Percentiles rank a stretch among this genome's conserved stretches.
phyloP scores from a whole-genome alignment of 1,140 invertebrate species.

The Drosophila kanapiae region DNA sequence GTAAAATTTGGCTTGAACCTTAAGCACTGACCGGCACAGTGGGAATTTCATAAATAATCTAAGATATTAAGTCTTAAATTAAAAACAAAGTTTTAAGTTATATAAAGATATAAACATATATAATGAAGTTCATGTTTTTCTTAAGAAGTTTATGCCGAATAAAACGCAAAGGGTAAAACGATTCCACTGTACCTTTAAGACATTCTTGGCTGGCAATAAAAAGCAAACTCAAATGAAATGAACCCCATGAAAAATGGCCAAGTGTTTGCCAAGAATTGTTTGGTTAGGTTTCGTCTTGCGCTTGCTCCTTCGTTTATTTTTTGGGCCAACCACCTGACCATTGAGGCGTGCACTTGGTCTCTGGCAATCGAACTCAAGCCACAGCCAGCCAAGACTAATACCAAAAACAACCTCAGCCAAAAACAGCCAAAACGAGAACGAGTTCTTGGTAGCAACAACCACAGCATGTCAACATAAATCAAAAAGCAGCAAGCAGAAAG shows the following conservation, averaged over 20 bases:
- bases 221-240: constrained; percentile 80
- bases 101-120: no score
- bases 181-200: constrained; percentile 34
- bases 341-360: constrained; percentile 73
- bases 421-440: constrained; percentile 25
- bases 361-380: constrained; percentile 64
- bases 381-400: constrained; percentile 41
- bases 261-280: constrained; percentile 83
- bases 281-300: constrained; percentile 66
- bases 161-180: not conserved
- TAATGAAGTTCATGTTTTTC: no score
- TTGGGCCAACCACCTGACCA: constrained; percentile 75
- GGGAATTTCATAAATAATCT: not conserved
- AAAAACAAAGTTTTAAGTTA: no score
- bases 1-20: constrained; percentile 49
- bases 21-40: constrained; percentile 3
- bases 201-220: constrained; percentile 62
- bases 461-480: constrained; percentile 84
- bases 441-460: constrained; percentile 36
- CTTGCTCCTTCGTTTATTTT: constrained; percentile 17
- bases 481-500: constrained; percentile 69
- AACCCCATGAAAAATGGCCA: constrained; percentile 80
- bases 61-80: no score
- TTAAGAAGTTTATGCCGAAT: no score
- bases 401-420: constrained; percentile 24